Conservation (phyloP, 2,888 invertebrate species). For the Cinara cedri region DNA sequence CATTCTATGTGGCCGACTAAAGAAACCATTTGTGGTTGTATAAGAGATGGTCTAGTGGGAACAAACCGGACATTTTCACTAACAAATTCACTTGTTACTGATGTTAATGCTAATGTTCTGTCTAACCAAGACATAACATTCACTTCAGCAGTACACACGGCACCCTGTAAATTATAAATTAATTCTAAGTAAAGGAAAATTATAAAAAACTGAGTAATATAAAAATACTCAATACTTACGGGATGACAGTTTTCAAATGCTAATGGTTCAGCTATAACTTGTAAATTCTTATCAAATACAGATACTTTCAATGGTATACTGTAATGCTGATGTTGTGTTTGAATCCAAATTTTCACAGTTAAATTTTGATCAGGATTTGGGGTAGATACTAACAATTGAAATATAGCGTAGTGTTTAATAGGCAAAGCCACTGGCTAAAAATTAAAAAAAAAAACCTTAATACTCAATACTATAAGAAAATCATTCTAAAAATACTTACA, state of each 20-base stretch:
- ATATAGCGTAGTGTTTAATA: slow-evolving; percentile 52
- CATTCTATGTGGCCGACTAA: slow-evolving; percentile 53
- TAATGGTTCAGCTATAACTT: slow-evolving; percentile 54
- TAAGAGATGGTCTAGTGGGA: slow-evolving; percentile 51
- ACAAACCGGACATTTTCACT: slow-evolving; percentile 53
- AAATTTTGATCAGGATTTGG: slow-evolving; percentile 55
- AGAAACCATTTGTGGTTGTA: slow-evolving; percentile 51
- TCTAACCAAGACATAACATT: slow-evolving; percentile 55
- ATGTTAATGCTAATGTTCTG: slow-evolving; percentile 51
- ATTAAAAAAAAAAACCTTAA: background rate
- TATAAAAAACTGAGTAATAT: background rate
- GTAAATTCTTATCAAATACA: slow-evolving; percentile 52
- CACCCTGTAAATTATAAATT: slow-evolving; percentile 30
- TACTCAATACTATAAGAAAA: background rate
- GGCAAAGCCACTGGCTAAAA: slow-evolving; percentile 46
- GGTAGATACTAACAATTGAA: slow-evolving; percentile 48
- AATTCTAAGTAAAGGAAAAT: background rate
- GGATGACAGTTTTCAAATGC: slow-evolving; percentile 53
- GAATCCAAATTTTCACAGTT: slow-evolving; percentile 54
- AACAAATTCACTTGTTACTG: slow-evolving; percentile 55
- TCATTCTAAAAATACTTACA: slow-evolving; percentile 5
- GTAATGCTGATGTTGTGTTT: slow-evolving; percentile 53
- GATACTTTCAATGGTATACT: slow-evolving; percentile 54
- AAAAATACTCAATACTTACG: slow-evolving; percentile 19
- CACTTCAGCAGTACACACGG: slow-evolving; percentile 52